phyloP scores from a whole-genome alignment of 2,113 vertebrate genomes.

The Poecile atricapillus region DNA sequence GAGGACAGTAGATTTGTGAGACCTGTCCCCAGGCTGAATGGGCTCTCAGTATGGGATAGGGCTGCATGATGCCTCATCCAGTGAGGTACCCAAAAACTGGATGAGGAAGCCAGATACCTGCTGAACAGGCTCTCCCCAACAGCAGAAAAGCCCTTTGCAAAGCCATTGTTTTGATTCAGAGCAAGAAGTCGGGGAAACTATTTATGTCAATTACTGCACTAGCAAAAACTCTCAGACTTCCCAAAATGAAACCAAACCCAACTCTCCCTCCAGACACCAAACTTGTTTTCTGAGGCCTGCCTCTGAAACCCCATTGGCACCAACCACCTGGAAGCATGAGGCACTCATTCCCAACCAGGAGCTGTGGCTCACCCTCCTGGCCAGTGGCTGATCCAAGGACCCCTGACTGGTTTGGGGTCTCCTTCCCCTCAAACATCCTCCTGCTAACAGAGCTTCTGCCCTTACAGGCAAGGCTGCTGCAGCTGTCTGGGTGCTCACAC shows the following conservation, averaged over 20 bases:
- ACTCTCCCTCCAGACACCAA: not conserved
- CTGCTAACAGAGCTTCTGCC: not conserved
- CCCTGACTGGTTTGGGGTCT: not conserved
- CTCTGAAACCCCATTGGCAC: not conserved
- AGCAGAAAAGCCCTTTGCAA: not conserved
- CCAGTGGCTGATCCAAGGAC: not conserved
- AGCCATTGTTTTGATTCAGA: not conserved
- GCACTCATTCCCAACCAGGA: not conserved
- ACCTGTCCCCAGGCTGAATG: not conserved
- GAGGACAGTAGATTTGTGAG: not conserved
- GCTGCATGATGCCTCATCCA: not conserved
- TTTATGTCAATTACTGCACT: not conserved
- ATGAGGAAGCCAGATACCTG: not conserved
- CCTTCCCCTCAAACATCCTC: not conserved
- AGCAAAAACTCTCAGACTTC: not conserved
- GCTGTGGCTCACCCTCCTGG: not conserved
- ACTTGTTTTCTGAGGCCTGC: not conserved
- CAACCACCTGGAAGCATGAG: rapidly evolving
- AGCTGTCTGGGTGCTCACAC: not conserved
- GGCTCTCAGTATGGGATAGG: not conserved
- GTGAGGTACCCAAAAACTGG: not conserved
- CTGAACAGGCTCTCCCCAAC: not conserved
- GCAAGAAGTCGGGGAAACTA: not conserved
- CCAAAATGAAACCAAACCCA: not conserved
- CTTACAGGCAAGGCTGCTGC: not conserved